These are phyloP conservation scores for Natator depressus DNA, from an alignment of 2,113 vertebrate species.

Conservation along the genomic window DNA sequence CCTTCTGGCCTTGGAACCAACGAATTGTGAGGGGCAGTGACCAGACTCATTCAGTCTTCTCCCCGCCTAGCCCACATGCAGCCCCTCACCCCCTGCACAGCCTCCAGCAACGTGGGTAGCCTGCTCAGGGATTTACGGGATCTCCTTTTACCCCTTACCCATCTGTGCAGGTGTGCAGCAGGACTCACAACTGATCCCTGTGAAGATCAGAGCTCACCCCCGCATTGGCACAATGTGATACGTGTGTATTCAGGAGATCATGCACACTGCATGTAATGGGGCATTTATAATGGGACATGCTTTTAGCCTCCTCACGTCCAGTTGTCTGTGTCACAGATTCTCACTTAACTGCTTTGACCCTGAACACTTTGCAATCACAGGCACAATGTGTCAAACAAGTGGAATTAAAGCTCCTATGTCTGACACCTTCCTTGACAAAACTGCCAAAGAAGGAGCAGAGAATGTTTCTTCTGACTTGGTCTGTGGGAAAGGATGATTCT, in stretches of 20 bases:
- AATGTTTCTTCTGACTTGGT: background rate
- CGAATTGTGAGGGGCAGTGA: too few species aligned
- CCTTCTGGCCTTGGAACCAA: too few species aligned
- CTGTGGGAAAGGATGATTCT: too few species aligned
- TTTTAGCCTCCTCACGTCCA: background rate
- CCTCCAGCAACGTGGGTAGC: too few species aligned
- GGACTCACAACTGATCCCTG: too few species aligned
- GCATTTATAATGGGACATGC: background rate
- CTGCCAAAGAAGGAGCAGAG: too few species aligned
- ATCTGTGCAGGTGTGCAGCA: too few species aligned
- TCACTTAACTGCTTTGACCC: background rate
- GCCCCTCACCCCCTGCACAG: too few species aligned
- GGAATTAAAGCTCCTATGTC: background rate
- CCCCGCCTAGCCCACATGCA: background rate
- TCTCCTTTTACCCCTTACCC: background rate
- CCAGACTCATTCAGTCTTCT: background rate
- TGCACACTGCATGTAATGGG: background rate
- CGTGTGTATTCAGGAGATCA: background rate
- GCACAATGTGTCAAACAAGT: background rate
- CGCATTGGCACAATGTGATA: background rate
- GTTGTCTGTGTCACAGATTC: background rate
- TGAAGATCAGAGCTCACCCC: background rate
- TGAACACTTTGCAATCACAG: background rate
- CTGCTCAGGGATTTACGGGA: background rate
- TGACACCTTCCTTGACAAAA: background rate